These are phyloP conservation scores for Orussus abietinus DNA, from an alignment of 1,140 invertebrate species.

Conservation along the genomic window DNA sequence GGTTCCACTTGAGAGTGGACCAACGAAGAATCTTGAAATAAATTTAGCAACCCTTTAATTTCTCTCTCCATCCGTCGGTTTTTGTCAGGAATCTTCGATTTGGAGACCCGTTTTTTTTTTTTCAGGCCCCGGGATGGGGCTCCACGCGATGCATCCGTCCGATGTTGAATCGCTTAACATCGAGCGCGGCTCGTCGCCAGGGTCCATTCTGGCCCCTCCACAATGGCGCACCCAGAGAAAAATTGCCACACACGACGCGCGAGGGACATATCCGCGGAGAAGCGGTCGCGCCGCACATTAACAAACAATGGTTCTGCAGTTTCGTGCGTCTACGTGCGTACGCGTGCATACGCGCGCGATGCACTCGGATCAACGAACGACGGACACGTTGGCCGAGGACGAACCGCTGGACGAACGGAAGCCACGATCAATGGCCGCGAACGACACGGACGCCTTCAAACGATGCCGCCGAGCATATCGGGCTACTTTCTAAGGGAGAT, in stretches of 20 bases:
- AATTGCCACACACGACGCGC: constrained; percentile 36
- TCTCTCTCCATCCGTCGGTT: too few relatives aligned
- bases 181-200: constrained; percentile 13
- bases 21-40: too few relatives aligned
- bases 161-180: constrained; percentile 23
- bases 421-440: too few relatives aligned
- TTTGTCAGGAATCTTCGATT: too few relatives aligned
- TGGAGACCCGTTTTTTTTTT: too few relatives aligned
- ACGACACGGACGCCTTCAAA: background rate
- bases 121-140: too few relatives aligned
- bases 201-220: constrained; percentile 17
- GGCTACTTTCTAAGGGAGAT: too few relatives aligned
- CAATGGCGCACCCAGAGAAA: constrained; percentile 28
- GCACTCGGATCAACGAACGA: constrained; percentile 20
- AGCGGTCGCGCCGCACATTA: constrained; percentile 29
- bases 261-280: constrained; percentile 19
- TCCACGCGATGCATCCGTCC: constrained; percentile 15
- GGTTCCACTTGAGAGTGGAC: too few relatives aligned
- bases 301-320: constrained; percentile 42
- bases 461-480: too few relatives aligned
- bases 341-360: constrained; percentile 7
- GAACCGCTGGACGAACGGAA: too few relatives aligned
- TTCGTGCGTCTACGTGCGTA: constrained; percentile 11
- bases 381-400: constrained; percentile 2
- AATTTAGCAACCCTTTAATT: too few relatives aligned